Percentiles rank a stretch among this genome's conserved stretches.
phyloP scores from a whole-genome alignment of 2,113 vertebrate species.

The Chitala chitala region DNA sequence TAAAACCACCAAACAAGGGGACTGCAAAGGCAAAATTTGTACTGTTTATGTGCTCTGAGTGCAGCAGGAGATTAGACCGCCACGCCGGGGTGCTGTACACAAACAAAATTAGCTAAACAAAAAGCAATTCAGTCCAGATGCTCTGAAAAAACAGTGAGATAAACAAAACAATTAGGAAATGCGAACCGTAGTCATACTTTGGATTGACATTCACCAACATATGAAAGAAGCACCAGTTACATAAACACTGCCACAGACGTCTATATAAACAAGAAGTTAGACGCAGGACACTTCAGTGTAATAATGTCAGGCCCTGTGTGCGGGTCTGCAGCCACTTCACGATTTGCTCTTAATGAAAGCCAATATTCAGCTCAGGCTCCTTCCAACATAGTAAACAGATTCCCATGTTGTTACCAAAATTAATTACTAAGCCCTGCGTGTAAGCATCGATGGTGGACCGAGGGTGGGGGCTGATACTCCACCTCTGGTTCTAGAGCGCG shows the following conservation, averaged over 20 bases:
- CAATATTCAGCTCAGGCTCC: neutral
- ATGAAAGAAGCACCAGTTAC: neutral
- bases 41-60: neutral
- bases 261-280: neutral
- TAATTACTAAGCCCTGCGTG: no score
- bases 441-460: no score
- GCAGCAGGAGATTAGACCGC: neutral
- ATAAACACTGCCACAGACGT: neutral
- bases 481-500: no score
- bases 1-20: neutral
- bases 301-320: neutral
- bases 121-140: neutral
- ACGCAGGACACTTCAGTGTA: neutral
- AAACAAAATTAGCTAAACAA: neutral
- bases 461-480: no score
- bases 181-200: neutral
- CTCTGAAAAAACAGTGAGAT: neutral
- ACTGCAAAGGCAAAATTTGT: neutral
- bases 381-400: neutral
- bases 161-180: neutral
- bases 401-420: neutral
- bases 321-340: neutral
- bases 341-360: neutral
- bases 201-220: neutral
- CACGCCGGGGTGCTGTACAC: neutral